Base-by-base conservation (phyloP, 2,888 invertebrate species). In the Hoplodrina ambigua region DNA sequence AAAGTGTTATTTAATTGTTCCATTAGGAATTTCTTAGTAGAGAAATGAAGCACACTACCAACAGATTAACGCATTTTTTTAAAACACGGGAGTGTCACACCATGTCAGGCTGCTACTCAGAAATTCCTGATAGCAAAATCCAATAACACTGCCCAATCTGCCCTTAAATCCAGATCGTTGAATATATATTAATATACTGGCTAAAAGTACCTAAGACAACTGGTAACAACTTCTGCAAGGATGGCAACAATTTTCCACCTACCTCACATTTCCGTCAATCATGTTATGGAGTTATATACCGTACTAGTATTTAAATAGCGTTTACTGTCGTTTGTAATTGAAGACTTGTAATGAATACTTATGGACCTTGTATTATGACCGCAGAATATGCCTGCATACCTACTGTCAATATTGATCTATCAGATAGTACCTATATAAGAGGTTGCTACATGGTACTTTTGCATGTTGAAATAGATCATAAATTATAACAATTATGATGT, bases 301-400 rank as follows among this genome's bases (percentile, higher is more conserved):
- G n/a, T 59, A 54, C 53, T 30, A 54, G 52, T 65, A 69, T 65
- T 65, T 65, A 64, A 55, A 78, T 63, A 59, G 17, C 25, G 6
- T 46, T 30, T 25, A 52, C 30, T 64, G 25, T 56, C 25, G 37
- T 37, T n/a, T 55, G 50, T 30, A 52, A 6, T 63, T 10, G 41
- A 37, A 17, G 52, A 20, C 57, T 53, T 64, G 85, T 87, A 89
- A 90, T 90, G 87, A 85, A 90, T 88, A 85, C 80, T 81, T 84
- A 82, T 84, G 81, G 82, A 83, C 85, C 83, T 88, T 88, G 89
- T 73, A 71, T 75, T 66, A 58, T 76, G 80, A 88, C 88, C 89
- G 77, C 85, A 84, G 67, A 68, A 69, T 61, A 61, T 66, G 53
- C 67, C 54, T 64, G 37, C 20, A 52, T 66, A 30, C 11, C 46